These are phyloP conservation scores for Syrmaticus mikado DNA, from an alignment of 2,113 vertebrate species.

Conservation along the genomic window DNA sequence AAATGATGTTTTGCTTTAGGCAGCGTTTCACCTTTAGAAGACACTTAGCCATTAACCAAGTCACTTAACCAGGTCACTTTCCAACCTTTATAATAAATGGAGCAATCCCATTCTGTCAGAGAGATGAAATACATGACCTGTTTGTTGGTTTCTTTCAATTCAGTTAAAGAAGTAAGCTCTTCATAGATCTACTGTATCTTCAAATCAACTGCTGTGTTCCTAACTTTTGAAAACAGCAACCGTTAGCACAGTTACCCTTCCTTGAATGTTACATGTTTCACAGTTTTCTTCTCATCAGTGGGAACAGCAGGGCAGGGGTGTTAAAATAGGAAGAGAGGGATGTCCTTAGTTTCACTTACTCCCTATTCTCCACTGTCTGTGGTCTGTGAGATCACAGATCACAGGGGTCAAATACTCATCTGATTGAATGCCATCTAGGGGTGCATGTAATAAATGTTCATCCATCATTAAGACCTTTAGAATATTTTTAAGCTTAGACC, in stretches of 20 bases:
- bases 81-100: conserved; percentile 14
- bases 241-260: neutral
- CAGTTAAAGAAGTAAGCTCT: neutral
- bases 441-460: neutral
- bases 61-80: neutral
- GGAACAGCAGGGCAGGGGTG: neutral
- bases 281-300: neutral
- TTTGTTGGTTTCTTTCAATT: conserved; percentile 4
- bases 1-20: conserved; percentile 43
- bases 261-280: neutral
- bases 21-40: conserved; percentile 17
- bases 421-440: neutral
- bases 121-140: neutral
- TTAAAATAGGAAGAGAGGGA: neutral
- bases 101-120: neutral
- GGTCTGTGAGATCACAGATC: neutral
- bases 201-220: neutral
- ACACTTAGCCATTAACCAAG: conserved; percentile 20
- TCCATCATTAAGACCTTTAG: neutral
- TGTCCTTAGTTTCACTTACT: neutral
- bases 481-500: neutral
- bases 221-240: neutral
- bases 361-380: neutral
- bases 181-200: neutral
- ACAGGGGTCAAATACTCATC: neutral